phyloP scores from a whole-genome alignment of 2,797 vertebrate species.

The Anomalospiza imberbis region DNA sequence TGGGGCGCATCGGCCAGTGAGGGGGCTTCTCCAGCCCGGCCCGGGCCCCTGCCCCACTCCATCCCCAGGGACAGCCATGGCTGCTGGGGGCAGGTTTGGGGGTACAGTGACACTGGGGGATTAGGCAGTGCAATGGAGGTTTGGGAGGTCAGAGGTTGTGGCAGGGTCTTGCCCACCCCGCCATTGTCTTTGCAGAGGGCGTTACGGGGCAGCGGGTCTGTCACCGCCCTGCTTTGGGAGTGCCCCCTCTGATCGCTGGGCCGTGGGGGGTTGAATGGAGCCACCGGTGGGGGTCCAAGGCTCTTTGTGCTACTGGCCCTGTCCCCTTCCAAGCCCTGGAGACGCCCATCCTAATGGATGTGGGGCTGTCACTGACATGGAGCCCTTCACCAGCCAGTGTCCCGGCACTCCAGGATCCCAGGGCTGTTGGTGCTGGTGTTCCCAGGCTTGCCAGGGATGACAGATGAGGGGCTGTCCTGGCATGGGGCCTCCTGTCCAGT shows the following conservation, averaged over 20 bases:
- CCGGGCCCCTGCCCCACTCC: rapidly evolving
- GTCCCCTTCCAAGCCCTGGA: not conserved
- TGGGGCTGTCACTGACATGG: rapidly evolving
- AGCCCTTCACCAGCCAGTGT: not conserved
- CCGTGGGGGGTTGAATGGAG: slow-evolving; percentile 7
- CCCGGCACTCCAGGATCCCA: rapidly evolving
- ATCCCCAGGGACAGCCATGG: not conserved
- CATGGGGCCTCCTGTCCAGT: not conserved
- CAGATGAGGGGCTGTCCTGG: not conserved
- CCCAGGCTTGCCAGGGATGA: not conserved
- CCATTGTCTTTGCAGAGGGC: slow-evolving; percentile 38
- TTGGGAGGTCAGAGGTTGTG: slow-evolving; percentile 69
- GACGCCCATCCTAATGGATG: not conserved
- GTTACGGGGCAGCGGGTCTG: slow-evolving; percentile 3
- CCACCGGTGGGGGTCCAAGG: rapidly evolving
- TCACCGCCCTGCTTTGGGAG: slow-evolving; percentile 24
- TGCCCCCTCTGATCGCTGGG: slow-evolving; percentile 50
- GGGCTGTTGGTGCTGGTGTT: rapidly evolving
- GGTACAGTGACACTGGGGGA: not conserved
- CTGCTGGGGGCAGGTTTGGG: not conserved
- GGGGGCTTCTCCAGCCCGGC: not conserved
- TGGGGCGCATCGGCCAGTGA: not conserved
- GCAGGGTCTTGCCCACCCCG: not conserved
- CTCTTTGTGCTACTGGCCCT: not conserved
- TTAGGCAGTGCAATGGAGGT: not conserved